These are phyloP conservation scores for Saturnia pavonia DNA, from an alignment of 2,888 invertebrate genomes.

Conservation along the genomic window DNA sequence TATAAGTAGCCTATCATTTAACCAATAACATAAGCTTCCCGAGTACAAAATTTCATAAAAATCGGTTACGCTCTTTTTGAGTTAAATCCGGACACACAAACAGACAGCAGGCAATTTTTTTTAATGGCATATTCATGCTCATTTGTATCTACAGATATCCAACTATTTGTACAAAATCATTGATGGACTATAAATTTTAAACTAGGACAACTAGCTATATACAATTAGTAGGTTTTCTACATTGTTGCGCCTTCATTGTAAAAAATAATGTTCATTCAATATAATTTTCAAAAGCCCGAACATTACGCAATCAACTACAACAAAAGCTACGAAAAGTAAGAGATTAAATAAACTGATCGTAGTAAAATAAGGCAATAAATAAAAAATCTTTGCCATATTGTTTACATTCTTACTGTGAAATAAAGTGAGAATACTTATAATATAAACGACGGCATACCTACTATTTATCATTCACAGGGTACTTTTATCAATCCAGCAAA, in stretches of 20 bases:
- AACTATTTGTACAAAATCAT: not conserved
- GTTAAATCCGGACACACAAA: too few relatives aligned
- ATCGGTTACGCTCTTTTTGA: too few relatives aligned
- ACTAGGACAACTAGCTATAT: not conserved
- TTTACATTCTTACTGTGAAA: not conserved
- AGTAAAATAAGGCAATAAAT: not conserved
- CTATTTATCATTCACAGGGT: not conserved
- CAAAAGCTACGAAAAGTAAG: not conserved
- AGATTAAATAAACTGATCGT: not conserved
- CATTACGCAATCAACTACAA: not conserved
- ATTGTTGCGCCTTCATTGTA: not conserved
- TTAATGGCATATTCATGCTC: too few relatives aligned
- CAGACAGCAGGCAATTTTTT: too few relatives aligned
- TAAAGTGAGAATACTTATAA: not conserved
- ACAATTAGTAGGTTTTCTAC: not conserved
- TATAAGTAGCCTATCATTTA: too few relatives aligned
- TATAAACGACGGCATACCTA: not conserved
- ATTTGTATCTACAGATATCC: not conserved
- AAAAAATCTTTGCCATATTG: not conserved
- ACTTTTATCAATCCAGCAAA: not conserved
- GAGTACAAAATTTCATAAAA: too few relatives aligned
- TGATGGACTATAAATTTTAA: not conserved
- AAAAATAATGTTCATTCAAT: not conserved
- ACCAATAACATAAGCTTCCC: too few relatives aligned
- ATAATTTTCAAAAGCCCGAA: not conserved